These are phyloP conservation scores for Kuschelorhynchus macadamiae DNA, from an alignment of 2,888 invertebrate genomes.

Conservation along the genomic window DNA sequence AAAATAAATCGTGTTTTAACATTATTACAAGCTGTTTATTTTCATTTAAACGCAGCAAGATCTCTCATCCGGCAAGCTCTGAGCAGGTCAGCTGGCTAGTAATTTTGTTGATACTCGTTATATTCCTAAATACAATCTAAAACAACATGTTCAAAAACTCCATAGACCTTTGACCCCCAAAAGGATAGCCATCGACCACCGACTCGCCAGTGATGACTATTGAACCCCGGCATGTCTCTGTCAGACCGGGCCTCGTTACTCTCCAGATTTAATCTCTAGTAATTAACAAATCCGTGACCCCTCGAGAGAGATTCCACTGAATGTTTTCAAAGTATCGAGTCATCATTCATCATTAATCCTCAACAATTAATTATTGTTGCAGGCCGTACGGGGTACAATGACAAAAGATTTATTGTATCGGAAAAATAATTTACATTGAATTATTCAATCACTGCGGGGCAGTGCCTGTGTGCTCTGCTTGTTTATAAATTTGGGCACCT, in stretches of 20 bases:
- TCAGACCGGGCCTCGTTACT: constrained; percentile 41
- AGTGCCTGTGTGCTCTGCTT: constrained; percentile 59
- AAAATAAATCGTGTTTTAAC: too few relatives aligned
- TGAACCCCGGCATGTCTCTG: constrained; percentile 32
- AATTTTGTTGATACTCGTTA: too few relatives aligned
- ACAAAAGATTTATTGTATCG: constrained; percentile 69
- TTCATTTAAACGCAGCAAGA: too few relatives aligned
- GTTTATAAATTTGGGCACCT: constrained; percentile 58
- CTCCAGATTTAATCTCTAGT: constrained; percentile 61
- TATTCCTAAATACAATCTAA: too few relatives aligned
- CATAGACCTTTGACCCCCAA: constrained; percentile 3
- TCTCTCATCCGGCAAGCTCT: too few relatives aligned
- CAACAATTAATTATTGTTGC: constrained; percentile 68
- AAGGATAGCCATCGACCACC: background rate
- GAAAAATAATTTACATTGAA: constrained; percentile 68
- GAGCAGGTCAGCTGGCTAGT: too few relatives aligned
- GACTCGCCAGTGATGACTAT: constrained; percentile 2
- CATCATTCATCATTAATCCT: constrained; percentile 68
- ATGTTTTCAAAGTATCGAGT: constrained; percentile 67
- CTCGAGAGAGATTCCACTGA: constrained; percentile 61
- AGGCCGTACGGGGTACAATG: constrained; percentile 61
- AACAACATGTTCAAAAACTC: too few relatives aligned
- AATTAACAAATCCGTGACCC: constrained; percentile 70
- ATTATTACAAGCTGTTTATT: too few relatives aligned
- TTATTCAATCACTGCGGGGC: constrained; percentile 65